Base-by-base conservation (phyloP, 2,113 vertebrate genomes). In the Phalacrocorax aristotelis region DNA sequence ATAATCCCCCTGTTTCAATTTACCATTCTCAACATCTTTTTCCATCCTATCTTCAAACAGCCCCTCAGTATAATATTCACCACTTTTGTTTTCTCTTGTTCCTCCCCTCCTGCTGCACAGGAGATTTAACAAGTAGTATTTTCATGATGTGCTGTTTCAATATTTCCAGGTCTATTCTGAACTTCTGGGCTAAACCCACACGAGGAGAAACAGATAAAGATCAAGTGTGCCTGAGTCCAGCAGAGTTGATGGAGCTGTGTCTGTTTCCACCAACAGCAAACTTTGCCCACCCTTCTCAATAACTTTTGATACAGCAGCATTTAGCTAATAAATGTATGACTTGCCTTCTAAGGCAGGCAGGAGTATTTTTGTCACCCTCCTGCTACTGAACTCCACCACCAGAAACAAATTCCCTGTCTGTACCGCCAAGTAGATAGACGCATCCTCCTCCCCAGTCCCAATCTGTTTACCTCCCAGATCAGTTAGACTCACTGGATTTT, bases 221-320 rank as follows among this genome's bases (percentile, higher is more conserved):
- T 64, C n/a, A 32, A 25, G 40, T 26, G 55, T 36, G 27, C 32
- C 13, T 3, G 21, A 82, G 48, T 68, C 48, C 76, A 92, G 60
- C 34, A 76, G 44, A 83, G 36, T 0, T 95, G 55, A 68, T 40
- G 51, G 64, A 92, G 15, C 34, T 88, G 40, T 38, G 40, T 20
- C 82, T 76, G 29, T 64, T 85, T 90, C 82, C 34, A 76, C 29
- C 34, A 86, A 46, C 40, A 80, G 46, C 51, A 94, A 57, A 81
- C 44, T 71, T 75, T 22, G 8, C 30, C 71, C n/a, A 60, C 4
- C 11, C 10, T 30, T 81, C 61, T 81, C 90, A 64, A 4, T 15
- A 68, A 40, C 27, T 72, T 70, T 19, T 54, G 22, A 87, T 48
- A 82, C 81, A 60, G 29, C 32, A 82, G 61, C 17, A 64, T 87